Conservation (phyloP, 1,140 invertebrate species). For the Samia ricini region DNA sequence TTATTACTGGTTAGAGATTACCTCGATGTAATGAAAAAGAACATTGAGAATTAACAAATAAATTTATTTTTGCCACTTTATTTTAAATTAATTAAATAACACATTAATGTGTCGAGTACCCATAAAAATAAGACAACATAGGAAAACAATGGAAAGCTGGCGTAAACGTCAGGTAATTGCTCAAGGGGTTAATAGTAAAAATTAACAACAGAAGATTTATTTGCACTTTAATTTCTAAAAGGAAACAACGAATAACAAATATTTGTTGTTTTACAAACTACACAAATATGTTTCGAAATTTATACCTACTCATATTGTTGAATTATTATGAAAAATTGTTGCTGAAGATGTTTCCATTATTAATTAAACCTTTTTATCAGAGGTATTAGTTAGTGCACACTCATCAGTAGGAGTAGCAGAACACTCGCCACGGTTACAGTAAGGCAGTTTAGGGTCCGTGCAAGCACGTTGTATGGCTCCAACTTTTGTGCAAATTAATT, state of each 20-base stretch:
- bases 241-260: neutral
- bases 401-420: constrained; percentile 56
- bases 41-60: neutral
- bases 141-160: too few species aligned
- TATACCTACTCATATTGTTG: neutral
- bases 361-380: constrained; percentile 6
- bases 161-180: too few species aligned
- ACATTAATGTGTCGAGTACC: too few species aligned
- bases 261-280: neutral
- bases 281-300: neutral
- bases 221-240: neutral
- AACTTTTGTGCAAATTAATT: constrained; percentile 56
- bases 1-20: neutral
- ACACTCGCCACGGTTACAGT: constrained; percentile 65
- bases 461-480: constrained; percentile 52
- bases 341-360: neutral
- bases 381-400: constrained; percentile 32
- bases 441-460: constrained; percentile 53
- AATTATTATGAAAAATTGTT: neutral
- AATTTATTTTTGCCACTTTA: neutral
- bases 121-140: too few species aligned
- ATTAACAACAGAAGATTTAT: neutral
- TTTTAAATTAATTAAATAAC: too few species aligned
- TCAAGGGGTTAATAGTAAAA: neutral
- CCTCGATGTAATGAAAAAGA: neutral